Conservation (phyloP, 2,888 invertebrate genomes). For the Acrocyrtus sp. region DNA sequence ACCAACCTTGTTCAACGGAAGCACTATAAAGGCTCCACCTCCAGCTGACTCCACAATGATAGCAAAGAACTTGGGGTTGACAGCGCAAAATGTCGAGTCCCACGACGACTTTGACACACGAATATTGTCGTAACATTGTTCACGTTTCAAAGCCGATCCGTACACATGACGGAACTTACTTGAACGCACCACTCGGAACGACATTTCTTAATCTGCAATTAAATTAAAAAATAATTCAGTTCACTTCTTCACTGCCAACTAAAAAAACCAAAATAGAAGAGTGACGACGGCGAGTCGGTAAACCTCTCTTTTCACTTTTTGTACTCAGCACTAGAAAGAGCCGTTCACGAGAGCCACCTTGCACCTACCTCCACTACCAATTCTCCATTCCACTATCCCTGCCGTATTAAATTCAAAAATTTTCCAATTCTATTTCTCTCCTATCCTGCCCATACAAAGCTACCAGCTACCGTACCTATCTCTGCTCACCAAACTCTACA, state of each 20-base stretch:
- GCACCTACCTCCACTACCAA: no score
- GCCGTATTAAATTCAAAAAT: no score
- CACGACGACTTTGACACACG: constrained; percentile 97
- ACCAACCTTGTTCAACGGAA: constrained; percentile 89
- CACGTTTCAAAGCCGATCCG: constrained; percentile 90
- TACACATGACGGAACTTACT: constrained; percentile 98
- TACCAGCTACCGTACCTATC: no score
- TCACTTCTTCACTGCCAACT: neutral
- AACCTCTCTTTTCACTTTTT: neutral
- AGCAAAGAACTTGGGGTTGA: constrained; percentile 97
- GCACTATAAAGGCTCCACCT: constrained; percentile 94
- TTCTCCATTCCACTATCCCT: no score
- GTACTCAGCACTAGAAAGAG: no score
- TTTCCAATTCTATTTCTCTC: no score
- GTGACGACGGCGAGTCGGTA: neutral
- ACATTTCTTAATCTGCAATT: constrained; percentile 72
- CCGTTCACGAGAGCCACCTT: no score
- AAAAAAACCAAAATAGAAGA: neutral
- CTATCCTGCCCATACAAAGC: no score
- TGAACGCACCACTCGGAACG: constrained; percentile 95
- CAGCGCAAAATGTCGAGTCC: constrained; percentile 98
- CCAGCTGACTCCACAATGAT: constrained; percentile 97
- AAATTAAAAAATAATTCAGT: neutral
- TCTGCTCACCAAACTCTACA: no score
- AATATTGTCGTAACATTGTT: constrained; percentile 97